A percentile compares a stretch with the other conserved stretches of the same genome.
These are phyloP conservation scores for Drosophila histrio DNA, from an alignment of 2,888 invertebrate species.

Conservation along the genomic window DNA sequence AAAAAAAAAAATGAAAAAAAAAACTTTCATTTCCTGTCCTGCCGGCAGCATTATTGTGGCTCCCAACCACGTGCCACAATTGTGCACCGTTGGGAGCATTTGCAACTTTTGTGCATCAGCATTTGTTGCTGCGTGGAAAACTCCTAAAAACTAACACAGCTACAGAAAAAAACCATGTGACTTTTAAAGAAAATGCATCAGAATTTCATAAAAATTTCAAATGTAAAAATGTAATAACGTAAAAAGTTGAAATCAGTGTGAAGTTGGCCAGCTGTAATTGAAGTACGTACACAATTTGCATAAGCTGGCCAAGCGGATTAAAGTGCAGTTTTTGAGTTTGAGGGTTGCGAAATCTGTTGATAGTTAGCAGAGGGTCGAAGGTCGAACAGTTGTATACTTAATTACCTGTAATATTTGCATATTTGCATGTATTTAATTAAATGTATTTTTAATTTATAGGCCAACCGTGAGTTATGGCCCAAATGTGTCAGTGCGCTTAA, in stretches of 20 bases:
- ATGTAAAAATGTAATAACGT: background rate
- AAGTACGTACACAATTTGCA: constrained; percentile 42
- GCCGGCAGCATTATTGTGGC: constrained; percentile 8
- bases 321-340: constrained; percentile 17
- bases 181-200: background rate
- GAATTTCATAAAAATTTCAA: background rate
- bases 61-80: background rate
- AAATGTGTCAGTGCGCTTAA: background rate
- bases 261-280: constrained; percentile 26
- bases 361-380: constrained; percentile 8
- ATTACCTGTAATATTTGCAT: constrained; percentile 36
- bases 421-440: constrained; percentile 38
- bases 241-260: constrained; percentile 28
- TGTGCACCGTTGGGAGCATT: constrained; percentile 1
- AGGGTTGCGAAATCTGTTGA: background rate
- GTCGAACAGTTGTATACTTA: constrained; percentile 12
- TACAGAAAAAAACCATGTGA: background rate
- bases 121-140: constrained; percentile 8
- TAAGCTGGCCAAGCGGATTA: constrained; percentile 19
- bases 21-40: constrained; percentile 40
- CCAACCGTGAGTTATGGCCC: constrained; percentile 14
- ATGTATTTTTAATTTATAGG: constrained; percentile 43
- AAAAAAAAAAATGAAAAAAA: constrained; percentile 31
- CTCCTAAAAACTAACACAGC: constrained; percentile 4
- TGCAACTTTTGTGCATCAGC: constrained; percentile 9